Evolutionary conservation across 2,113 vertebrate species (phyloP).

Genomic region (Aegypius monachus): DNA sequence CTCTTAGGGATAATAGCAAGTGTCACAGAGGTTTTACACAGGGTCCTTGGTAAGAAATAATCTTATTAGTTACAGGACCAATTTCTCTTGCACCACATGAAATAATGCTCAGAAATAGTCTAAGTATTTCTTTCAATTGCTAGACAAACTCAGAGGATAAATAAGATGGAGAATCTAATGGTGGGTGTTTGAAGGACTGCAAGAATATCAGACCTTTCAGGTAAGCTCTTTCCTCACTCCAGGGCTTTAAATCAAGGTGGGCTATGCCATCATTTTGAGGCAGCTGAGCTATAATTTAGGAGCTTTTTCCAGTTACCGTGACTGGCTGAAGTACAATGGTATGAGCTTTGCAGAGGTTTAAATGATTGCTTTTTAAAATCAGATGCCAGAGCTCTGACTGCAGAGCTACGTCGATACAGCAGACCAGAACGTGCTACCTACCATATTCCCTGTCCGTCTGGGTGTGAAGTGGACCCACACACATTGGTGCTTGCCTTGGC

Average conservation of each 20-base stretch:
- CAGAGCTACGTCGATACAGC: accelerated
- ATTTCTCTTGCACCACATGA: not conserved
- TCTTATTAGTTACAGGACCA: not conserved
- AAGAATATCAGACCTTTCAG: not conserved
- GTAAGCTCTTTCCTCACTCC: not conserved
- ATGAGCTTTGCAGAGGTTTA: not conserved
- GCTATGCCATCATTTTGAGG: not conserved
- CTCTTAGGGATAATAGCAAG: not conserved
- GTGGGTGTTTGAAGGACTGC: not conserved
- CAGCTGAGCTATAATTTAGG: not conserved
- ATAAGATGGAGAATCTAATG: not conserved
- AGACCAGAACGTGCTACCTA: not conserved
- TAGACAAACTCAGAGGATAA: not conserved
- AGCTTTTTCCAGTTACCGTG: not conserved
- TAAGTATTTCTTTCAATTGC: not conserved
- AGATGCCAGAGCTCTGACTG: not conserved
- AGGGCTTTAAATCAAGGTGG: not conserved
- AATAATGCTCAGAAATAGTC: not conserved
- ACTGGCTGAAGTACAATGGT: not conserved
- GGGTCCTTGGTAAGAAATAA: not conserved
- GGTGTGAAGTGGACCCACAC: not conserved
- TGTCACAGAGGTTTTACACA: not conserved
- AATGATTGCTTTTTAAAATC: not conserved
- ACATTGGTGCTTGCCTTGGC: too few relatives aligned
- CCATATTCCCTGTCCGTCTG: not conserved